Conservation (phyloP, 2,888 invertebrate genomes). For the Reticulitermes lucifugus region DNA sequence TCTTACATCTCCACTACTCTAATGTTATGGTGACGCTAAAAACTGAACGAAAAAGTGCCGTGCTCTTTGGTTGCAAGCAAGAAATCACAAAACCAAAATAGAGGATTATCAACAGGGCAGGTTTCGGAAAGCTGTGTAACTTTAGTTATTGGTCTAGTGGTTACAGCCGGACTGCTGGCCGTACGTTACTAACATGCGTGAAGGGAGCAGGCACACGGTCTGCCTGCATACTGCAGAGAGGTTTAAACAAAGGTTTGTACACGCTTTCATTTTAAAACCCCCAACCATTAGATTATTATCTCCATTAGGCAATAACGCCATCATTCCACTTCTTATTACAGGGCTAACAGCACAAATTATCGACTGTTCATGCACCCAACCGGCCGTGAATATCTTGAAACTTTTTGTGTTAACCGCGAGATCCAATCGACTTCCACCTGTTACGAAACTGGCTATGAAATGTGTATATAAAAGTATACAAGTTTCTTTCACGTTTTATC, state of each 20-base stretch:
- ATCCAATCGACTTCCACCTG: constrained; percentile 8
- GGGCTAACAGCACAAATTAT: constrained; percentile 27
- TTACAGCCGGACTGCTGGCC: background rate
- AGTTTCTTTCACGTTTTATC: background rate
- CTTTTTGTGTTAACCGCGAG: background rate
- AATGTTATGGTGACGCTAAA: no score
- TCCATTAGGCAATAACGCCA: constrained; percentile 24
- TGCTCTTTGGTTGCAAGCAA: no score
- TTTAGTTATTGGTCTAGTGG: no score
- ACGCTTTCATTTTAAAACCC: constrained; percentile 39
- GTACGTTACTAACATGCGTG: background rate
- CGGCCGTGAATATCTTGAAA: background rate
- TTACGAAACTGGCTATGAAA: background rate
- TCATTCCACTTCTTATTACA: background rate
- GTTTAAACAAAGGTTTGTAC: background rate
- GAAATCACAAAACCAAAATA: no score
- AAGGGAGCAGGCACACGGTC: background rate
- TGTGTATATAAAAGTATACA: background rate
- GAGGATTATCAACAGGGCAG: no score
- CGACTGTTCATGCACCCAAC: constrained; percentile 14
- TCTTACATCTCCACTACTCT: no score
- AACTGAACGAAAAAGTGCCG: no score
- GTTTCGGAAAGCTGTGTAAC: no score
- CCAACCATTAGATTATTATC: constrained; percentile 38
- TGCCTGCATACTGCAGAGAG: no score